Conservation (phyloP, 2,888 invertebrate genomes). For the Drosophila melanosoma region DNA sequence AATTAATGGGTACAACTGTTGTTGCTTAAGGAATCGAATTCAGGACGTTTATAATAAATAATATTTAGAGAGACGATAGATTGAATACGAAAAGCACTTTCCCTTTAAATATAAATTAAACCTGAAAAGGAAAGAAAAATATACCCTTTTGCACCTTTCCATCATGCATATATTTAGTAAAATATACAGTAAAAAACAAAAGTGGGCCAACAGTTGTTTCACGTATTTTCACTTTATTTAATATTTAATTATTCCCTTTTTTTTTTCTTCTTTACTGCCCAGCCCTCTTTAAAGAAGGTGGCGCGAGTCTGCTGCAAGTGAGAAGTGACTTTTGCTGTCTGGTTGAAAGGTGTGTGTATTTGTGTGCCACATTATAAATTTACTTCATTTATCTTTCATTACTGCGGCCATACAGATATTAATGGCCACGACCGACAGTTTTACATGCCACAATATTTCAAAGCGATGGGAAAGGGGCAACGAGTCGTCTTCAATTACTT, state of each 20-base stretch:
- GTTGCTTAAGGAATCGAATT: constrained; percentile 9
- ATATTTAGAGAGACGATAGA: background rate
- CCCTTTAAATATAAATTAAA: background rate
- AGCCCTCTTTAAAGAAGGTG: background rate
- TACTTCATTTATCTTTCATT: constrained; percentile 44
- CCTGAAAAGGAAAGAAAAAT: background rate
- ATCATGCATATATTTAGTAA: background rate
- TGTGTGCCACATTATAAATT: constrained; percentile 59
- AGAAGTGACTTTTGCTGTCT: constrained; percentile 25
- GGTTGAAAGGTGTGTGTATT: constrained; percentile 39
- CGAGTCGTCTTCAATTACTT: constrained; percentile 49
- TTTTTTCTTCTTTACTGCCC: constrained; percentile 8
- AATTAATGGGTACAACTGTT: constrained; percentile 44
- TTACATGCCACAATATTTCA: constrained; percentile 39
- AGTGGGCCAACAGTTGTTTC: constrained; percentile 30
- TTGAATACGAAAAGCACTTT: background rate
- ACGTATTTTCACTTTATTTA: constrained; percentile 18
- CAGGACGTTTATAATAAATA: background rate
- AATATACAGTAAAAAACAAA: constrained; percentile 26
- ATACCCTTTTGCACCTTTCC: background rate
- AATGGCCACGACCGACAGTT: constrained; percentile 40
- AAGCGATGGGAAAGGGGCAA: background rate
- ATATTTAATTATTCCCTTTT: constrained; percentile 10
- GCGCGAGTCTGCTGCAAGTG: constrained; percentile 12
- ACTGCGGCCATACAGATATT: constrained; percentile 20